These are phyloP conservation scores for Synanthedon andrenaeformis DNA, from an alignment of 2,888 invertebrate species.

Conservation along the genomic window DNA sequence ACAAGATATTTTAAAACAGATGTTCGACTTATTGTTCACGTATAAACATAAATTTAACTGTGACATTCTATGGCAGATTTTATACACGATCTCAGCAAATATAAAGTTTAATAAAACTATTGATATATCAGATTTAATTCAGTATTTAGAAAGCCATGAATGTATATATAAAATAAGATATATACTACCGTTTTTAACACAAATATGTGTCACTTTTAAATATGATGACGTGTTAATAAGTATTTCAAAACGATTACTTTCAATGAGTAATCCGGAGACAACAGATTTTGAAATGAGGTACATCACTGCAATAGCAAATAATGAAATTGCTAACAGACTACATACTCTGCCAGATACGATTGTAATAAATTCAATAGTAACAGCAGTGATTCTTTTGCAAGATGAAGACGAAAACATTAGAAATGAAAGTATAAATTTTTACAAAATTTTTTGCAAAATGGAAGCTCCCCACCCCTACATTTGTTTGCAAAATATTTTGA, in stretches of 20 bases:
- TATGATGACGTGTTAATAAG: slow-evolving; percentile 13
- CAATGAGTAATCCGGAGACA: slow-evolving; percentile 34
- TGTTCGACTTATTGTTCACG: slow-evolving; percentile 24
- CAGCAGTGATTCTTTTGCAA: slow-evolving; percentile 57
- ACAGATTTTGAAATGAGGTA: slow-evolving; percentile 48
- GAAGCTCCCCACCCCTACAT: slow-evolving; percentile 33
- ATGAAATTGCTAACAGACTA: slow-evolving; percentile 38
- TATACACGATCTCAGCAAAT: slow-evolving; percentile 36
- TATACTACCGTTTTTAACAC: slow-evolving; percentile 39
- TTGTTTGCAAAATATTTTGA: slow-evolving; percentile 34
- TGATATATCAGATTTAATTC: slow-evolving; percentile 14
- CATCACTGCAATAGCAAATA: slow-evolving; percentile 45
- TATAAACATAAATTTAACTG: slow-evolving; percentile 23
- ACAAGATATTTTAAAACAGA: slow-evolving; percentile 16
- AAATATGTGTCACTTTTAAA: slow-evolving; percentile 13
- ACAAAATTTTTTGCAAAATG: slow-evolving; percentile 23
- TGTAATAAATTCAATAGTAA: slow-evolving; percentile 40
- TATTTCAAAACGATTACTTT: slow-evolving; percentile 27
- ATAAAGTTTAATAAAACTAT: slow-evolving; percentile 15
- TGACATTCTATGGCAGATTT: slow-evolving; percentile 34
- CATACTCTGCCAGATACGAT: slow-evolving; percentile 22
- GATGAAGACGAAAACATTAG: slow-evolving; percentile 68
- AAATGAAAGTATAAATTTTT: slow-evolving; percentile 39
- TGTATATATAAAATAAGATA: slow-evolving; percentile 36
- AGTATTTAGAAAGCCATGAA: slow-evolving; percentile 14